Evolutionary conservation across 2,797 vertebrate species (phyloP), one percentile per base, ranked within the genome.

Genomic region (Tiaroga cobitis): DNA sequence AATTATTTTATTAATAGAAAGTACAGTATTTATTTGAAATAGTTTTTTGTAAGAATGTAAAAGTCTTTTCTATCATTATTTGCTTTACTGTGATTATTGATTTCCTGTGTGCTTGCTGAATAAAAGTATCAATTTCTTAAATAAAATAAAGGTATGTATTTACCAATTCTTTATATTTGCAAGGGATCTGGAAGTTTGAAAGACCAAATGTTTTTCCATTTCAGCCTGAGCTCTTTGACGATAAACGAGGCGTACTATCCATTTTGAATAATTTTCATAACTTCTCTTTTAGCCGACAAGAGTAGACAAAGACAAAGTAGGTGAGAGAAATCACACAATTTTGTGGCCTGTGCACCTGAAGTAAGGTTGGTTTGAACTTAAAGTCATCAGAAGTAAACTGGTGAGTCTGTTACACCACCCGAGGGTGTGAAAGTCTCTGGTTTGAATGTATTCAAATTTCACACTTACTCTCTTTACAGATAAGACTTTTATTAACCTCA

Each of bases 401-500:
- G 13, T 41, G 68, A 21, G 7, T 13, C 21, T 56, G 34, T 54
- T n/a, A n/a, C 32, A 59, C 51, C 34, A 39, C 32, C 39, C 37
- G 7, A 59, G 75, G 24, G 24, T 41, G 29, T 72, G 34, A 59
- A 72, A 29, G n/a, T 78, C 10, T 69, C 37, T 54, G 10, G 29
- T 77, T 77, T 84, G 82, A 83, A 9, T 84, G 9, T 29, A 70
- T 70, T 70, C 19, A 59, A 79, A 84, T 79, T 51, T 61, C 49
- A 82, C 13, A 16, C 51, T 21, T 29, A 5, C 16, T 46, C 21
- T 39, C 77, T 81, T 21, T 43, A 46, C n/a, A 46, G 39, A 73
- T 49, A 2, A 34, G 7, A 46, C 8, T 26, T 61, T 73, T 82
- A 63, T 49, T 49, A 63, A 49, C 29, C 21, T 74, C 29, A 63